phyloP scores from a whole-genome alignment of 2,797 vertebrate genomes.

The Enteromius paludinosus region DNA sequence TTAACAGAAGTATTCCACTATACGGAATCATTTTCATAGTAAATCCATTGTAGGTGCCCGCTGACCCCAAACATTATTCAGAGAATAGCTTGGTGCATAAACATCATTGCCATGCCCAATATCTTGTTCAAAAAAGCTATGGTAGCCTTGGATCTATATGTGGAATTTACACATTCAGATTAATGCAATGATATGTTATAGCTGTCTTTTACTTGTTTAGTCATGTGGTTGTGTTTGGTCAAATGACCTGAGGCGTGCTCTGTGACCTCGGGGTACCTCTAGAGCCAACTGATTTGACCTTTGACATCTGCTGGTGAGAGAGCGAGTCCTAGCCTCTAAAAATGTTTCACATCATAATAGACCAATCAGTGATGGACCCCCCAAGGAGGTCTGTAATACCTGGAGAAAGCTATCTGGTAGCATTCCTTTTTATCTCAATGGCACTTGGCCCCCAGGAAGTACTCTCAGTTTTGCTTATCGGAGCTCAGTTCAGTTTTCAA shows the following conservation, averaged over 20 bases:
- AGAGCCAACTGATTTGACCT: constrained; percentile 47
- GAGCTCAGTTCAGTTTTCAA: background rate
- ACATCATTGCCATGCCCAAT: background rate
- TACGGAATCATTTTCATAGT: background rate
- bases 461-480: background rate
- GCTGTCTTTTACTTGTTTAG: constrained; percentile 12
- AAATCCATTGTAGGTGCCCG: background rate
- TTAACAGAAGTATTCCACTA: background rate
- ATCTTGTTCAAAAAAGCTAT: background rate
- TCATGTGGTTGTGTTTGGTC: constrained; percentile 41
- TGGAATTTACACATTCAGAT: background rate
- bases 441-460: background rate
- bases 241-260: constrained; percentile 30
- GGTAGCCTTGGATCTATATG: background rate
- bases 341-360: constrained; percentile 42
- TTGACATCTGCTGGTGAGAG: constrained; percentile 33
- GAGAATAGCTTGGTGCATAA: background rate
- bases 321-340: constrained; percentile 23
- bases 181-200: background rate
- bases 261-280: constrained; percentile 30
- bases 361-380: constrained; percentile 23
- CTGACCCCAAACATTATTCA: background rate
- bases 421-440: background rate
- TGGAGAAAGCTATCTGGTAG: background rate
- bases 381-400: constrained; percentile 5